Evolutionary conservation across 30 jellyfish, hydroid and myxozoan species (phyloP).

Genomic region (Catostylus mosaicus): DNA sequence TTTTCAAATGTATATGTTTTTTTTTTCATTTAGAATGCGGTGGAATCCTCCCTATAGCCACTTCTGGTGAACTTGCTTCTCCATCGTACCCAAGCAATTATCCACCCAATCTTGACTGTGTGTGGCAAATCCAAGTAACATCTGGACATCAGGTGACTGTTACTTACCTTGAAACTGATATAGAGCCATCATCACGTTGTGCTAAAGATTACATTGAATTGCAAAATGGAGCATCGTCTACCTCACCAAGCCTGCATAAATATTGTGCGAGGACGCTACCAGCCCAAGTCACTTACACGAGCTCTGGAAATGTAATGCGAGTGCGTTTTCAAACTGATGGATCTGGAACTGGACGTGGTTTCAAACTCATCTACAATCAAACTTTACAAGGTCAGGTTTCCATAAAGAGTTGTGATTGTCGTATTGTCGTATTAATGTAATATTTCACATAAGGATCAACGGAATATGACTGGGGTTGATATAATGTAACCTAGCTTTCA

Average conservation of each 20-base stretch:
- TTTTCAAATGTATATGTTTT: no score
- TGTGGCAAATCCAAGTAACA: conserved; percentile 66
- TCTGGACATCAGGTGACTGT: conserved; percentile 49
- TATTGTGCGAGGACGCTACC: conserved; percentile 46
- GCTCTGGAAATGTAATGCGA: conserved; percentile 45
- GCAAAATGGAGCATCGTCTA: conserved; percentile 58
- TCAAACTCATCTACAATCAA: conserved; percentile 38
- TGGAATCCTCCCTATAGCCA: conserved; percentile 48
- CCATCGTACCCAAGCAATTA: conserved; percentile 57
- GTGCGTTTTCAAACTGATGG: conserved; percentile 53
- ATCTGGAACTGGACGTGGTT: conserved; percentile 60
- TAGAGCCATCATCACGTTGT: conserved; percentile 56
- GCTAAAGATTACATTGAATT: conserved; percentile 51
- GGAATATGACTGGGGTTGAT: no score
- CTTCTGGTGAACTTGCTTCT: conserved; percentile 49
- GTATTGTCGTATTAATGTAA: no score
- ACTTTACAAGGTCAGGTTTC: conserved; percentile 37
- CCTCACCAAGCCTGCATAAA: conserved; percentile 51
- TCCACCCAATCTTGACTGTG: conserved; percentile 67
- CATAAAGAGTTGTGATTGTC: background rate
- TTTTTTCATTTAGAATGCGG: conserved; percentile 67
- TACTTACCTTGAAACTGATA: conserved; percentile 33
- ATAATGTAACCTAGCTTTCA: no score
- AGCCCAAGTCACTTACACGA: conserved; percentile 24
- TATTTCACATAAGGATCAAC: no score